Base-by-base conservation (phyloP, 2,888 invertebrate genomes). In the Papilio gigon region DNA sequence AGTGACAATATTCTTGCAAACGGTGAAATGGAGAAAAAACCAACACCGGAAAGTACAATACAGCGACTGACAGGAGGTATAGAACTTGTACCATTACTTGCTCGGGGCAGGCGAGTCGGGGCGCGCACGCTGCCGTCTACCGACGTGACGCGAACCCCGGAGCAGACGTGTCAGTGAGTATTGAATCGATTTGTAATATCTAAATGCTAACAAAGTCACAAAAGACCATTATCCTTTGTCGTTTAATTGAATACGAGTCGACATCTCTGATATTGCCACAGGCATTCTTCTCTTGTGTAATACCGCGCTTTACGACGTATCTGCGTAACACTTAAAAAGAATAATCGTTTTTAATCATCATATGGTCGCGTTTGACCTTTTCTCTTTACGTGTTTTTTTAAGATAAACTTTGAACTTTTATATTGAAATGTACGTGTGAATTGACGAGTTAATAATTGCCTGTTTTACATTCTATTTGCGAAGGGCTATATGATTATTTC, bases 71-170 rank as follows among this genome's bases (percentile, higher is more conserved):
- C 94, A 1, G 95, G 95, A 22, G 96, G 96, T 25, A 93, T 95
- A 62, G 96, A 96, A 85, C 89, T 97, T 78, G 96, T 96, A 67
- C 95, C 96, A 2, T 87, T 97, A 62, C 85, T 97, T 73, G 95
- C 96, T 25, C 93, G 95, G 72, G 93, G 95, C 75, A 90, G 95
- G 70, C 84, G 89, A 5, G 84, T 89, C 4, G 92, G 91, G n/a
- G 89, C 92, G 2, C 85, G 92, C 60, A 92, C 92, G 33, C 76
- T 92, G 68, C 92, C 81, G 0, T 92, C 92, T 22, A 92, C 91
- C 76, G 92, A 92, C 74, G 89, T 92, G 72, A 92, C 92, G 1
- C 82, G 91, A 71, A 86, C 86, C 33, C 89, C 89, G 9, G 88
- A 88, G 68, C 86, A 90, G 74, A 74, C 80, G 63, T 91, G 91